Base-by-base conservation (phyloP, 2,113 vertebrate species). In the Vanacampus margaritifer region DNA sequence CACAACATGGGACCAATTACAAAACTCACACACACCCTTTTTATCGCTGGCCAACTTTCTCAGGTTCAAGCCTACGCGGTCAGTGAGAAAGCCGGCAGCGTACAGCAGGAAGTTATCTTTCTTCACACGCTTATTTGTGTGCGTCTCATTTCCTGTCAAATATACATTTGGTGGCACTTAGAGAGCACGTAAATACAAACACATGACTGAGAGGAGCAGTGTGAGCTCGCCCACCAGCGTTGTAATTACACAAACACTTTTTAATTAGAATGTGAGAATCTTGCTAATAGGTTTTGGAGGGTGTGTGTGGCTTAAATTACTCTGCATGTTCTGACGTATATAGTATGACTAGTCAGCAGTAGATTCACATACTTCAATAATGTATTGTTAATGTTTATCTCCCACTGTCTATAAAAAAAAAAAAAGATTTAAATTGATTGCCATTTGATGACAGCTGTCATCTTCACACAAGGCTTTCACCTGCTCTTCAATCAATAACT, bases 1-100 rank as follows among this genome's bases (percentile, higher is more conserved):
- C 64, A 1, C 64, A 84, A 83, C 79, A 70, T 87, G 79, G 81
- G 74, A 85, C 74, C 81, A 79, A 84, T 86, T 86, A 82, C 79
- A 80, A 71, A n/a, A 37, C 36, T 0, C 37, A 12, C 60, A 0
- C 13, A 23, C 43, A n/a, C 64, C 78, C 46, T 45, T 72, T 68
- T 84, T 84, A 83, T 89, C 79, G 68, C 67, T 24, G 8, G 43
- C 48, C 14, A 37, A 75, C 73, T 81, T 82, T 87, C 76, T 72
- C 73, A 72, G 63, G 69, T 56, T 72, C 28, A 53, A 63, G 13
- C 8, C 57, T 68, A 6, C 1, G 58, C n/a, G 59, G 67, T 80
- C 71, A 23, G 56, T 48, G 64, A 57, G 68, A 68, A 73, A 73
- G 59, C 24, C 17, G 23, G n/a, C 46, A 17, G 39, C 26, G 16